These are phyloP conservation scores for Ophioninae sp. DNA, from an alignment of 2,888 invertebrate genomes.

Conservation along the genomic window DNA sequence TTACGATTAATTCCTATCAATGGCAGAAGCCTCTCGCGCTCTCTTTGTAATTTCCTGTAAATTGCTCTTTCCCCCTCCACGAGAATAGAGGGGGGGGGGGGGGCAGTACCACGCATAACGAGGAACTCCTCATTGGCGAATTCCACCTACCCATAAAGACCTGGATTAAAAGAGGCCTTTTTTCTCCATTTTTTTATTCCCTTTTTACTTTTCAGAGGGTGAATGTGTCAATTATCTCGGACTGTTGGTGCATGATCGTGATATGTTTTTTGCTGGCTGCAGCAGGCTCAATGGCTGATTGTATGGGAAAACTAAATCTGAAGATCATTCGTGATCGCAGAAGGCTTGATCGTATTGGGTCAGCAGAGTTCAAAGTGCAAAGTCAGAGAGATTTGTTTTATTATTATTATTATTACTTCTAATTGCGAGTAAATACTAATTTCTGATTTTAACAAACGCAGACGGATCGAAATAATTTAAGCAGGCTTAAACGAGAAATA, in stretches of 20 bases:
- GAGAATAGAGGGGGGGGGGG: too few species aligned
- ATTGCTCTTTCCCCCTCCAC: neutral
- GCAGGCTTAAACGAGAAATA: too few species aligned
- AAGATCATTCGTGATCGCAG: neutral
- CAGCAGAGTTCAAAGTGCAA: neutral
- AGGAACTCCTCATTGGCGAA: neutral
- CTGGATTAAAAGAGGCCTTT: neutral
- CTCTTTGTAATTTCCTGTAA: neutral
- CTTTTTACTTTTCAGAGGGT: neutral
- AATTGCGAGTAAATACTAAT: too few species aligned
- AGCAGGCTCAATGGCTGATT: slow-evolving; percentile 6
- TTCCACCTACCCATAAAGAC: neutral
- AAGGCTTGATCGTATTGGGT: neutral
- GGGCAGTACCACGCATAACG: neutral
- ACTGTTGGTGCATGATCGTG: neutral
- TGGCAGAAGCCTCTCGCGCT: slow-evolving; percentile 18
- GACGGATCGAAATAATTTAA: too few species aligned
- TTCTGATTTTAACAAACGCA: too few species aligned
- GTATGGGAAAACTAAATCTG: neutral
- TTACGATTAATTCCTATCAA: neutral
- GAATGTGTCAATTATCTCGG: slow-evolving; percentile 5
- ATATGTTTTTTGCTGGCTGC: neutral
- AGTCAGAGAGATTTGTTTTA: neutral
- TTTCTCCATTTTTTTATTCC: neutral
- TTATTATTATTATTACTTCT: too few species aligned